A percentile compares a stretch with the other conserved stretches of the same genome.
Evolutionary conservation across 2,888 invertebrate genomes (phyloP).

Genomic region (Pristionchus maxplancki): DNA sequence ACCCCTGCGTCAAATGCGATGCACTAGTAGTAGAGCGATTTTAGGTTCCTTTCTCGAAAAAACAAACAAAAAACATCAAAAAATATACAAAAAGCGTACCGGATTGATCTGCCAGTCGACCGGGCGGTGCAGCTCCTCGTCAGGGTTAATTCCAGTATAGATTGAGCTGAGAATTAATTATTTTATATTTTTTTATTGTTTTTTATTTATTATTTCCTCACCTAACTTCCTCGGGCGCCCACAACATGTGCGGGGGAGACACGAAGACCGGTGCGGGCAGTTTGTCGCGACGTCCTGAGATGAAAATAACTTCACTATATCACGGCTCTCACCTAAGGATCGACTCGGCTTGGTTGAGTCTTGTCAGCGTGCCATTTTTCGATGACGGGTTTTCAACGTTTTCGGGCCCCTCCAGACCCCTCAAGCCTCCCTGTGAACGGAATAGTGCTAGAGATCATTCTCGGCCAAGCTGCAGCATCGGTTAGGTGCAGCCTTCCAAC

Average conservation of each 20-base stretch:
- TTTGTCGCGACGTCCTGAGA: not conserved
- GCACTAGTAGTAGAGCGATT: no score
- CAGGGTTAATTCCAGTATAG: not conserved
- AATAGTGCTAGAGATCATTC: no score
- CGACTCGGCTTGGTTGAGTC: no score
- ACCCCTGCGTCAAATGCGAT: no score
- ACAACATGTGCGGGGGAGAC: conserved; percentile 1
- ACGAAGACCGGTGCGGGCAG: not conserved
- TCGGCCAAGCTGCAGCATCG: no score
- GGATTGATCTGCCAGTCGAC: not conserved
- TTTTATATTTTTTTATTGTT: not conserved
- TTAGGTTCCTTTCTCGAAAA: not conserved
- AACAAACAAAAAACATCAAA: not conserved
- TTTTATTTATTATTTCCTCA: not conserved
- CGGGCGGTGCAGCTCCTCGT: not conserved
- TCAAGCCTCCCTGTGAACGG: no score
- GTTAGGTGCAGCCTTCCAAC: no score
- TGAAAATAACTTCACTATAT: no score
- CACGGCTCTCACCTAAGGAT: no score
- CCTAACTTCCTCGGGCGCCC: conserved; percentile 24
- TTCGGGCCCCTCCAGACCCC: no score
- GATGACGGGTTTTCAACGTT: no score
- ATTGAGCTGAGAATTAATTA: not conserved
- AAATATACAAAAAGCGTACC: not conserved
- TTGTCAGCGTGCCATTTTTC: no score